Conservation (phyloP, 2,888 invertebrate genomes). For the Lasioglossum villosulum region DNA sequence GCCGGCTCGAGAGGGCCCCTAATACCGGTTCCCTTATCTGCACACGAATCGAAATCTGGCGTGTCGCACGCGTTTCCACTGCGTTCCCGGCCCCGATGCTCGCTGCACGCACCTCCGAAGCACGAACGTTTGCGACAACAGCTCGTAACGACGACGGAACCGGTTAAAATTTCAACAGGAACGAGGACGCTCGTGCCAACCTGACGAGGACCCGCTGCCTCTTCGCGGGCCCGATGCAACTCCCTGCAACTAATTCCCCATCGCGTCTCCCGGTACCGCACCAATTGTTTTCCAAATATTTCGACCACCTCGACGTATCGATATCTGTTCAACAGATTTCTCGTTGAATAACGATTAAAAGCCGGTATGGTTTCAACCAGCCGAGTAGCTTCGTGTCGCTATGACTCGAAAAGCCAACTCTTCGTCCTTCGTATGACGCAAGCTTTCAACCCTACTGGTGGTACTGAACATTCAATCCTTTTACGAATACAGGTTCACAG, state of each 20-base stretch:
- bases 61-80: slow-evolving; percentile 80
- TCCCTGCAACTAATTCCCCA: neutral
- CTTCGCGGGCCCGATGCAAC: slow-evolving; percentile 13
- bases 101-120: slow-evolving; percentile 59
- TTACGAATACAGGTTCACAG: neutral
- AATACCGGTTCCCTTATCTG: slow-evolving; percentile 81
- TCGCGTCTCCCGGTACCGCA: neutral
- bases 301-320: neutral
- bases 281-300: neutral
- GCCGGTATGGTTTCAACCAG: too few species aligned
- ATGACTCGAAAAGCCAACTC: neutral
- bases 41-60: slow-evolving; percentile 78
- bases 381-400: neutral
- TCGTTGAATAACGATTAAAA: neutral
- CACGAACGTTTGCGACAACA: slow-evolving; percentile 46
- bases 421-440: neutral
- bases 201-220: slow-evolving; percentile 12
- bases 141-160: slow-evolving; percentile 42
- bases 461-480: neutral
- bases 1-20: slow-evolving; percentile 53
- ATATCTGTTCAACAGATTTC: neutral
- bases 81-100: slow-evolving; percentile 54
- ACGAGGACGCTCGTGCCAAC: slow-evolving; percentile 28
- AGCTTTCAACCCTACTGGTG: neutral
- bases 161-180: slow-evolving; percentile 55